A percentile compares a stretch with the other conserved stretches of the same genome.
These are phyloP conservation scores for Chloroclystis v-ata DNA, from an alignment of 2,888 invertebrate species.

Conservation along the genomic window DNA sequence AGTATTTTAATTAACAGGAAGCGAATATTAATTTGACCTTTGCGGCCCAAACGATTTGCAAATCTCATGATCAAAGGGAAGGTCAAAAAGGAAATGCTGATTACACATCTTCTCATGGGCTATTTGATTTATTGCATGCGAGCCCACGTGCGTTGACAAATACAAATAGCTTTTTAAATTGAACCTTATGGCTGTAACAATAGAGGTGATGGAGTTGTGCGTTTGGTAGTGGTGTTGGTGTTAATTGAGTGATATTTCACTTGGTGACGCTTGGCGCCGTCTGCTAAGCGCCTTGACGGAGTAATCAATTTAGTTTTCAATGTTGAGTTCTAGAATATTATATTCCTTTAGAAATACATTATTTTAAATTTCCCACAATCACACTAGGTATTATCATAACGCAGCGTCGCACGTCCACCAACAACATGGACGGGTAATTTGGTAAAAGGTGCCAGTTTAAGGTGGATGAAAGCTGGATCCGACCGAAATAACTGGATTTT, in stretches of 20 bases:
- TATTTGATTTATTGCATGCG: constrained; percentile 50
- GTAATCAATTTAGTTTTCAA: constrained; percentile 40
- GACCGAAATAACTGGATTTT: no score
- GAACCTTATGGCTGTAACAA: constrained; percentile 30
- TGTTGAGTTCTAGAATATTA: constrained; percentile 48
- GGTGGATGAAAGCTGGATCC: no score
- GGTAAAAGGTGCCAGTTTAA: no score
- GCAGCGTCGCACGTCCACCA: no score
- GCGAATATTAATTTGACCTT: constrained; percentile 22
- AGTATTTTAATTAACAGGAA: constrained; percentile 25
- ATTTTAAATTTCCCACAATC: background rate
- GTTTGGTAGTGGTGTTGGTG: constrained; percentile 39
- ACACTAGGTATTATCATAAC: no score
- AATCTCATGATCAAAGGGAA: constrained; percentile 44
- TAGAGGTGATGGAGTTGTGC: constrained; percentile 31
- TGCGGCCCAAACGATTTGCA: constrained; percentile 31
- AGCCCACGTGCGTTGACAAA: constrained; percentile 37
- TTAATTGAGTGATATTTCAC: constrained; percentile 71
- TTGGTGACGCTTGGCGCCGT: constrained; percentile 60
- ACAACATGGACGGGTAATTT: no score
- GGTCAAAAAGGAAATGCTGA: constrained; percentile 58
- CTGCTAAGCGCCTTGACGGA: constrained; percentile 64
- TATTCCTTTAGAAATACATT: constrained; percentile 38
- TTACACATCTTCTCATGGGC: constrained; percentile 54
- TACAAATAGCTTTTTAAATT: constrained; percentile 25